These are phyloP conservation scores for Otus scops DNA, from an alignment of 2,797 vertebrate genomes.

Conservation along the genomic window DNA sequence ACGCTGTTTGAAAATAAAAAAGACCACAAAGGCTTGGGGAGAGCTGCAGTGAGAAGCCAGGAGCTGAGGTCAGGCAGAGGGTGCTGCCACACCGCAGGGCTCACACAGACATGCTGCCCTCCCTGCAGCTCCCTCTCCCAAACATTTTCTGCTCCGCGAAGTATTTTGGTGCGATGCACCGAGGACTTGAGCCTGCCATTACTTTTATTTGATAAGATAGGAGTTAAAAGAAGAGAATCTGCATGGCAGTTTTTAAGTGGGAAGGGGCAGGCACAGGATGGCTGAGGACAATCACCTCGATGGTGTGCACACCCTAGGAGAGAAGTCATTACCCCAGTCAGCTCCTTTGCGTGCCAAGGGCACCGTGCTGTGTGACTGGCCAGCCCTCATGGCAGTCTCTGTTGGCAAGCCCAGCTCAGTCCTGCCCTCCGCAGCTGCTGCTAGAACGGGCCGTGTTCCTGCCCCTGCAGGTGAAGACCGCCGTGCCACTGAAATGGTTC, in stretches of 20 bases:
- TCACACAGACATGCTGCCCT: fast-evolving
- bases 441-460: background rate
- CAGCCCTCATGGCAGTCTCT: fast-evolving
- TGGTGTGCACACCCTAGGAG: fast-evolving
- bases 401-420: too few relatives aligned
- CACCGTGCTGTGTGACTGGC: fast-evolving
- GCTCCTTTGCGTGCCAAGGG: background rate
- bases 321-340: background rate
- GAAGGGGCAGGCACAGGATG: background rate
- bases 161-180: background rate
- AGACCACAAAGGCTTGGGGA: background rate
- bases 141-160: fast-evolving
- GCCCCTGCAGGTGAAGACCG: background rate
- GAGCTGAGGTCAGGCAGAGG: too few relatives aligned
- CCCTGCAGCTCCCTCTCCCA: background rate
- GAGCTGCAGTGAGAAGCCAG: background rate
- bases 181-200: background rate
- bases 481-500: too few relatives aligned
- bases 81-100: too few relatives aligned
- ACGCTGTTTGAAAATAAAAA: background rate
- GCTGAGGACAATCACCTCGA: background rate
- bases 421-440: background rate
- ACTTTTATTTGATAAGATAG: background rate
- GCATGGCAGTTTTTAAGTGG: too few relatives aligned
- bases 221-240: background rate